Evolutionary conservation across 1,140 invertebrate species (phyloP), one percentile per base, ranked within the genome.

Genomic region (Holcopasites calliopsidis): DNA sequence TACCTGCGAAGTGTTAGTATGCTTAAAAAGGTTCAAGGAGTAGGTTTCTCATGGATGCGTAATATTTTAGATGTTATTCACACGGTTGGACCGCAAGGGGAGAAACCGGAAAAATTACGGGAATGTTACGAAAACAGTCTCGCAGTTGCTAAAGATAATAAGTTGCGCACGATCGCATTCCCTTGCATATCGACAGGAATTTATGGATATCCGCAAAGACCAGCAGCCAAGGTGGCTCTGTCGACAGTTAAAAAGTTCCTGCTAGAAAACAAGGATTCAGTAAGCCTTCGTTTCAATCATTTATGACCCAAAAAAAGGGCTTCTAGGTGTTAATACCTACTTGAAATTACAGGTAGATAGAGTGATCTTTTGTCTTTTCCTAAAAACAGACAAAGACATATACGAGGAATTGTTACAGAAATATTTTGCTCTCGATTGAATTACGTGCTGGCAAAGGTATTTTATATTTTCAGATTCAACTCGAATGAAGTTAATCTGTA

Each of bases 131-230:
- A 92, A 77, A 95, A 93, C 33, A 94, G 93, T 88, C 88, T 98
- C 0, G 87, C 93, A 1, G 54, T 94, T 10, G 90, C 94, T 38
- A 90, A 92, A 65, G 90, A 94, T 71, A 93, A 96, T 80, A 89
- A 94, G 3, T 73, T 97, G 1, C 91, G 92, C 73, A 93, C 94
- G 7, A 93, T 98, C 33, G 95, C 96, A 44, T 97, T 98, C 89
- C 96, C 96, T 23, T 97, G 96, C 79, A 96, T 97, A 85, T 96
- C 96, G 0, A 97, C 97, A 61, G 96, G 96, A 16, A 93, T 97
- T 72, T 97, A 97, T 92, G 96, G 95, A 3, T 98, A 97, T 91
- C 96, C 96, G 1, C 95, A 95, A 91, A 92, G 93, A 78, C 87
- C 94, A 44, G 97, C 97, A 0, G 94, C 95, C 7, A 92, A 95